Evolutionary conservation across 2,888 invertebrate genomes (phyloP).

Genomic region (Eupithecia dodoneata): DNA sequence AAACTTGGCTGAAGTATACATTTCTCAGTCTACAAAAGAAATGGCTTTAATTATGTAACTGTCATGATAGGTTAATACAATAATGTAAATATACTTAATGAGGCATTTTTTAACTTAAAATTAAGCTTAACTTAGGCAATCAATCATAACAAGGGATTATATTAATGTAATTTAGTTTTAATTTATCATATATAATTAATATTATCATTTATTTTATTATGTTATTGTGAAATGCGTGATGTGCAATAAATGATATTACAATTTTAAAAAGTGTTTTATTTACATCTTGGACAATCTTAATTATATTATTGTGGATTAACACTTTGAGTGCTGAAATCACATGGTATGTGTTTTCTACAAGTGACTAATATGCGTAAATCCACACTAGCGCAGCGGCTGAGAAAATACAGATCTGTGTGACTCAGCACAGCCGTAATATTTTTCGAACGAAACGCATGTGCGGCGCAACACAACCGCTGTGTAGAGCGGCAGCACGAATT

Average conservation of each 20-base stretch:
- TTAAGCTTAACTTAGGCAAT: neutral
- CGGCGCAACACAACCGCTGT: no score
- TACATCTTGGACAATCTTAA: neutral
- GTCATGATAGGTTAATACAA: neutral
- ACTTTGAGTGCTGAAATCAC: no score
- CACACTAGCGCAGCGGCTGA: no score
- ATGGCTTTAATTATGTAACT: neutral
- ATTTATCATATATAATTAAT: neutral
- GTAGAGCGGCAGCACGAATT: no score
- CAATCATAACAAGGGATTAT: conserved; percentile 5
- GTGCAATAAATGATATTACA: neutral
- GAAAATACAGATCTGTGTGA: no score
- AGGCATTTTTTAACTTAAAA: neutral
- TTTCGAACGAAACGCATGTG: no score
- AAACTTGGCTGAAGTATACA: neutral
- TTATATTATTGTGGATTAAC: no score
- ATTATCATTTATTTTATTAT: neutral
- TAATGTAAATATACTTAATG: neutral
- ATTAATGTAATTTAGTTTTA: neutral
- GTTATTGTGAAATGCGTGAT: neutral
- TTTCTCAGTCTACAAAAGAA: no score
- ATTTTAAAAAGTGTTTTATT: neutral
- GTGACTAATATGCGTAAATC: no score
- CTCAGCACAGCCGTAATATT: no score
- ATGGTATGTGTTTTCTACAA: no score